Evolutionary conservation across 2,113 vertebrate genomes (phyloP).

Genomic region (Aegithalos caudatus): DNA sequence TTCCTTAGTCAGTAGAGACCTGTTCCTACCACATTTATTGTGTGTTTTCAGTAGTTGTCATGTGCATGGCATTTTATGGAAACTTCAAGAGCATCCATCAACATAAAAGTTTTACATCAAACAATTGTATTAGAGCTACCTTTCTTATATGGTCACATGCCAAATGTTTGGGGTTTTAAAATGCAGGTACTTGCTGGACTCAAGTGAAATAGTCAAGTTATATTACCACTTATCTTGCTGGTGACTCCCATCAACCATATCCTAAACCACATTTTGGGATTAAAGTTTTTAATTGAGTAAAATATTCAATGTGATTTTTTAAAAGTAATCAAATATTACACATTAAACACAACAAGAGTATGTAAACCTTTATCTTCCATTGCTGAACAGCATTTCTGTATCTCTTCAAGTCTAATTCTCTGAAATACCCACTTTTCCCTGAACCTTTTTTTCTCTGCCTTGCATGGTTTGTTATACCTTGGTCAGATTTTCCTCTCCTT

Average conservation of each 20-base stretch:
- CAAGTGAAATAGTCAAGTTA: not conserved
- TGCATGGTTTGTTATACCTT: not conserved
- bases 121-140: not conserved
- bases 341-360: not conserved
- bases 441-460: not conserved
- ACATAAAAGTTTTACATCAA: not conserved
- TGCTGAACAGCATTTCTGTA: rapidly evolving
- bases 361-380: rapidly evolving
- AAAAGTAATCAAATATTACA: not conserved
- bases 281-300: not conserved
- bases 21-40: not conserved
- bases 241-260: not conserved
- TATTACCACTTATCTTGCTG: not conserved
- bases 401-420: not conserved
- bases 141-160: not conserved
- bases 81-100: not conserved
- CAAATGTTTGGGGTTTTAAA: not conserved
- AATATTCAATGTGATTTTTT: not conserved
- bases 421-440: not conserved
- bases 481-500: not conserved
- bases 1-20: not conserved
- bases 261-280: not conserved
- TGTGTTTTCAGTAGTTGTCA: not conserved
- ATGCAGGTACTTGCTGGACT: not conserved
- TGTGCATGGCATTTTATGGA: not conserved